Evolutionary conservation across 2,113 vertebrate species (phyloP).

Genomic region (Noturus placidus): DNA sequence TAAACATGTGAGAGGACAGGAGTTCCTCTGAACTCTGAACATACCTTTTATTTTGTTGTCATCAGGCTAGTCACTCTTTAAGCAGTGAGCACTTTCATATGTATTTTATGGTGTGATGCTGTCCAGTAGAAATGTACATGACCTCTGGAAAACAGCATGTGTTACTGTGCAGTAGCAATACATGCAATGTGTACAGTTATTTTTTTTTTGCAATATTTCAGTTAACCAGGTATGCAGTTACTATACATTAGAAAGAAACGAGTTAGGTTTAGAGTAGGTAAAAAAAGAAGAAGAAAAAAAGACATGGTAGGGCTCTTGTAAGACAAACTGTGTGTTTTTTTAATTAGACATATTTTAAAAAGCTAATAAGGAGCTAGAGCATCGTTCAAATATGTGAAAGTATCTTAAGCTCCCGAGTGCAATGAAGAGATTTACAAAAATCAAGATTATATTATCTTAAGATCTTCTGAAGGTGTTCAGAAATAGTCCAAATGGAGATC

Average conservation of each 20-base stretch:
- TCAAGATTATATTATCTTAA: neutral
- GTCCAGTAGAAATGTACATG: neutral
- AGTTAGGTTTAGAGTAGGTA: neutral
- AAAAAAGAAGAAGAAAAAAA: neutral
- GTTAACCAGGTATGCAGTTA: neutral
- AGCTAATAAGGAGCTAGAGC: neutral
- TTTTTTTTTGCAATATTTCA: neutral
- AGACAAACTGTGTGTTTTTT: neutral
- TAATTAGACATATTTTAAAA: neutral
- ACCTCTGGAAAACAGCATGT: neutral
- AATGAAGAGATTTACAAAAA: conserved; percentile 14
- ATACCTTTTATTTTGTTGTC: neutral
- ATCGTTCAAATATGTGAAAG: neutral
- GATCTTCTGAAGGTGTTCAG: neutral
- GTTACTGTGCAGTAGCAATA: neutral
- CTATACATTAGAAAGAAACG: neutral
- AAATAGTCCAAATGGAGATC: neutral
- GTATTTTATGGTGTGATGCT: neutral
- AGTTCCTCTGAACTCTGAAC: neutral
- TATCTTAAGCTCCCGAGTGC: neutral
- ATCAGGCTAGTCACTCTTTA: neutral
- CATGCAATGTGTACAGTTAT: neutral
- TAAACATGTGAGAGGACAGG: neutral
- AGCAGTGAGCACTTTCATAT: neutral
- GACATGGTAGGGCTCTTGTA: neutral